A percentile compares a stretch with the other conserved stretches of the same genome.
phyloP scores from a whole-genome alignment of 2,888 invertebrate genomes.

The Baronia brevicornis region DNA sequence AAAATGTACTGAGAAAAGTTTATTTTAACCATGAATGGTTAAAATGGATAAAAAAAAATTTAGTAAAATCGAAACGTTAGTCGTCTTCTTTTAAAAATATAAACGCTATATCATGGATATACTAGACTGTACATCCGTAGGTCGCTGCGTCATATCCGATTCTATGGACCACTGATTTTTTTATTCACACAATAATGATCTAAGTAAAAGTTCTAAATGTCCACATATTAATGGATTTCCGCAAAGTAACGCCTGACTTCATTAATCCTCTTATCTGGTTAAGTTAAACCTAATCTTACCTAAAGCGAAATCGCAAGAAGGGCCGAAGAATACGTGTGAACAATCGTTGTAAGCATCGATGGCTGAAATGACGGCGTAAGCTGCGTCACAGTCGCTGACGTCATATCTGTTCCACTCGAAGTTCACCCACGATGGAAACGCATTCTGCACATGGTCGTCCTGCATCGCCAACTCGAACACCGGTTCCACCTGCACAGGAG shows the following conservation, averaged over 20 bases:
- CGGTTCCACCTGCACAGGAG: constrained; percentile 77
- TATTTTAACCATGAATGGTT: too few species aligned
- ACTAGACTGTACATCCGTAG: too few species aligned
- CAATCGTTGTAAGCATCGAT: constrained; percentile 84
- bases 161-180: too few species aligned
- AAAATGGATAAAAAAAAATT: too few species aligned
- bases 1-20: too few species aligned
- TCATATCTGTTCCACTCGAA: constrained; percentile 79
- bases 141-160: too few species aligned
- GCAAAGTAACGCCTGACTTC: constrained; percentile 12
- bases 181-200: too few species aligned
- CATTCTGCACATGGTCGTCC: constrained; percentile 60
- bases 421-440: constrained; percentile 75
- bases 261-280: constrained; percentile 2
- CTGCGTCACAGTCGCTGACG: constrained; percentile 82
- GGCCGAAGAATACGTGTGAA: constrained; percentile 86
- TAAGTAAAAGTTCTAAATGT: too few species aligned
- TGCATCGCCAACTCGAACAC: constrained; percentile 78
- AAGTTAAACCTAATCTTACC: constrained; percentile 74
- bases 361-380: constrained; percentile 81
- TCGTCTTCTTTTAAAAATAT: too few species aligned
- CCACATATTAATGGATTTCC: too few species aligned
- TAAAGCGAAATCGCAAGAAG: constrained; percentile 86
- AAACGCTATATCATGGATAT: too few species aligned
- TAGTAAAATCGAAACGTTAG: too few species aligned